Base-by-base conservation (phyloP, 2,888 invertebrate species). In the Athetis lepigone region DNA sequence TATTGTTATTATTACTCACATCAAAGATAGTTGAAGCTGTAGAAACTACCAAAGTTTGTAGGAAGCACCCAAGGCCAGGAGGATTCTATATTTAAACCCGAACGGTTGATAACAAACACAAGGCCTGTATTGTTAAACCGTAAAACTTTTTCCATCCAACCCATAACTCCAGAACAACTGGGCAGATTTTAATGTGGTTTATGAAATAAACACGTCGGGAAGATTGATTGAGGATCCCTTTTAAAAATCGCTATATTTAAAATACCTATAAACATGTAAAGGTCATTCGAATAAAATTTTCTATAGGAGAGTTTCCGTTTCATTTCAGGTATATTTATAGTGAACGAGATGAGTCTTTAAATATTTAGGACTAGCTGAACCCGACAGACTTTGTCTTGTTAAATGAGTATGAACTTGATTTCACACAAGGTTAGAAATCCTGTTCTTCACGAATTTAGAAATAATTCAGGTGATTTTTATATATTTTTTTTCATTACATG, bases 71-170 rank as follows among this genome's bases (percentile, higher is more conserved):
- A 70, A 62, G 70, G 57, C 37, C 50, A 45, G 39, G 45, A 56
- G 54, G 42, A 76, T 66, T 25, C 60, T 76, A 74, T 76, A 55
- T 74, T 45, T 74, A 74, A 57, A 62, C 18, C 27, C 6, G 18
- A 45, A 70, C 25, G n/a, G 25, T 51, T 46, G 55, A 75, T 65
- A 70, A 65, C 45, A 63, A 71, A 60, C 50, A 58, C 51, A 40
- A 40, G 23, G 60, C 36, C 16, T 61, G 54, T 73, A 65, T 75
- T 70, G 66, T 75, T 60, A 51, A 70, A 57, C 57, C 52, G 46
- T 73, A 70, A 55, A 60, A 54, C 43, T 39, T 55, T 54, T 45
- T 37, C 18, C 37, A 50, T 37, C 50, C 56, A 19, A 29, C 23
- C 19, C 29, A 46, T 52, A 66, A 52, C 49, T 70, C 25, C 13